These are phyloP conservation scores for Meleagris gallopavo DNA, from an alignment of 2,113 vertebrate genomes.

Conservation along the genomic window DNA sequence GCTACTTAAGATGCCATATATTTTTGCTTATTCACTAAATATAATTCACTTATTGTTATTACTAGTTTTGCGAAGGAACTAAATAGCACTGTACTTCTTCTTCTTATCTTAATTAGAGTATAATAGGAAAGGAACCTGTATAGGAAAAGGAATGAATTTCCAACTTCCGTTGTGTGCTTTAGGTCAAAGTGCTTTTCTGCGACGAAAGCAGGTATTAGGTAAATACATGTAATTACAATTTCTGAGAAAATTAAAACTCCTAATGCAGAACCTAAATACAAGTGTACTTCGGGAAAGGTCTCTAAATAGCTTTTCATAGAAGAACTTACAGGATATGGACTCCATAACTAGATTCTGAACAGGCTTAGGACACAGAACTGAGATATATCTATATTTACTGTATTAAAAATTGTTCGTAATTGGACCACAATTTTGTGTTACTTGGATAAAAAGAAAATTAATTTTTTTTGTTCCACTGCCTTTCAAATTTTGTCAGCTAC, in stretches of 20 bases:
- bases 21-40: neutral
- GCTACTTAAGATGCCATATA: neutral
- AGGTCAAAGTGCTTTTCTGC: neutral
- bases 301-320: neutral
- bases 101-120: neutral
- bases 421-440: neutral
- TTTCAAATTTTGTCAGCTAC: neutral
- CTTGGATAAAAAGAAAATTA: neutral
- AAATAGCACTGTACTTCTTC: neutral
- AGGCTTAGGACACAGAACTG: neutral
- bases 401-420: neutral
- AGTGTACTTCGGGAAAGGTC: neutral
- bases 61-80: neutral
- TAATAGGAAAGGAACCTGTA: neutral
- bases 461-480: neutral
- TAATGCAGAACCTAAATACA: neutral
- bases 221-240: neutral
- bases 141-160: neutral
- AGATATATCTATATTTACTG: neutral
- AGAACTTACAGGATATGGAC: neutral
- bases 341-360: neutral
- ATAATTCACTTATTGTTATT: neutral
- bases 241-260: neutral
- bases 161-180: neutral
- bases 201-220: neutral